Evolutionary conservation across 2,888 invertebrate species (phyloP), one percentile per base, ranked within the genome.

Genomic region (Euclidia mi): DNA sequence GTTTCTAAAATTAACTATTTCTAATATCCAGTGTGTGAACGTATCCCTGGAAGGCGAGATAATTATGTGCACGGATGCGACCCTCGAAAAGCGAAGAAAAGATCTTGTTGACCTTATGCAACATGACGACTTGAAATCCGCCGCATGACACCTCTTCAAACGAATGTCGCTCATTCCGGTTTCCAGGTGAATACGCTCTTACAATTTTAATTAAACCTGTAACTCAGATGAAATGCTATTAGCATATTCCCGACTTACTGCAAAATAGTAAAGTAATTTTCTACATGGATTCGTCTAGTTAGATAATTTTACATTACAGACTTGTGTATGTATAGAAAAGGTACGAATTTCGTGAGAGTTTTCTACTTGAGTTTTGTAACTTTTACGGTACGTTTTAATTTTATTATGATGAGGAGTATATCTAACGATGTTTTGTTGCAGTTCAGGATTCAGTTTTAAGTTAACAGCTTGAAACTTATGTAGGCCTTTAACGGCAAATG

Each of bases 41-140:
- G 82, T 94, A 7, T 89, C 91, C 0, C 66, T 87, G 50, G 93
- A 93, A 69, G 92, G 93, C 1, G 94, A 94, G 61, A 79, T 90
- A 0, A 65, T 78, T 0, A 62, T 79, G 0, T 32, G 76, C 0
- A 40, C 76, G 1, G 88, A 86, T 29, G 88, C 85, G 0, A 76
- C 80, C 3, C 65, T 93, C 0, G 88, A 87, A 55, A 89, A 91
- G 55, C 84, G 94, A 0, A 91, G 92, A 56, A 87, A 86, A 15
- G 93, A 83, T 0, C 83, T 94, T 84, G 87, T 94, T 37, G 73
- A 82, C 40, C 73, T 94, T 43, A 92, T 94, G 93, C 93, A 90
- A 58, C 93, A 92, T 34, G 87, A 89, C 0, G 94, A 94, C 48
- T 46, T 92, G 37, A 79, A 83, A 0, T 79, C 85, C 0, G 91